These are phyloP conservation scores for Limnephilus lunatus DNA, from an alignment of 2,888 invertebrate species.

Conservation along the genomic window DNA sequence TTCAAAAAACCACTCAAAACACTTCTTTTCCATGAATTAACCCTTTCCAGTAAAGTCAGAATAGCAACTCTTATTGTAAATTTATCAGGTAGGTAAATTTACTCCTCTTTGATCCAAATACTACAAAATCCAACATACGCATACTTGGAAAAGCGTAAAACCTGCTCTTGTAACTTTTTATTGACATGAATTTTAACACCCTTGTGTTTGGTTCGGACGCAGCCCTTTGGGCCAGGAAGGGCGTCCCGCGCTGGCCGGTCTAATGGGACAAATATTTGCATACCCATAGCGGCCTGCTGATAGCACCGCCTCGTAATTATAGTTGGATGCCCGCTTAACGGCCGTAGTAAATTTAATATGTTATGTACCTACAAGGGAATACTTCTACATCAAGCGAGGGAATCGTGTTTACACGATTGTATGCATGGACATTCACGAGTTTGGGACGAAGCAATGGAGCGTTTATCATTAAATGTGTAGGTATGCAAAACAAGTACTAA, in stretches of 20 bases:
- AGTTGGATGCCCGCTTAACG: conserved; percentile 47
- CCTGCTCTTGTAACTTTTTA: not conserved
- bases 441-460: not conserved
- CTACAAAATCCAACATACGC: no score
- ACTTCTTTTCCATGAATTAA: no score
- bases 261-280: conserved; percentile 64
- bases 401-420: conserved; percentile 7
- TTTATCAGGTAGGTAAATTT: no score
- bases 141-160: not conserved
- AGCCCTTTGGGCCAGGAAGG: conserved; percentile 30
- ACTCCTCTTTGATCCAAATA: no score
- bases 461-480: not conserved
- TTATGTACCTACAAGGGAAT: not conserved
- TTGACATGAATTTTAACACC: conserved; percentile 31
- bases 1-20: no score
- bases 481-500: not conserved
- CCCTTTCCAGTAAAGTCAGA: no score
- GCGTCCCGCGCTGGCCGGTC: conserved; percentile 6
- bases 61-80: no score
- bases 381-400: not conserved
- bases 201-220: conserved; percentile 36
- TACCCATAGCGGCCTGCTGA: conserved; percentile 43
- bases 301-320: conserved; percentile 37
- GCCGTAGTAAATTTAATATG: conserved; percentile 46
- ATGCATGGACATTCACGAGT: not conserved